Percentiles rank a stretch among this genome's conserved stretches.
phyloP scores from a whole-genome alignment of 2,888 invertebrate genomes.

The Phyllotreta cruciferae region DNA sequence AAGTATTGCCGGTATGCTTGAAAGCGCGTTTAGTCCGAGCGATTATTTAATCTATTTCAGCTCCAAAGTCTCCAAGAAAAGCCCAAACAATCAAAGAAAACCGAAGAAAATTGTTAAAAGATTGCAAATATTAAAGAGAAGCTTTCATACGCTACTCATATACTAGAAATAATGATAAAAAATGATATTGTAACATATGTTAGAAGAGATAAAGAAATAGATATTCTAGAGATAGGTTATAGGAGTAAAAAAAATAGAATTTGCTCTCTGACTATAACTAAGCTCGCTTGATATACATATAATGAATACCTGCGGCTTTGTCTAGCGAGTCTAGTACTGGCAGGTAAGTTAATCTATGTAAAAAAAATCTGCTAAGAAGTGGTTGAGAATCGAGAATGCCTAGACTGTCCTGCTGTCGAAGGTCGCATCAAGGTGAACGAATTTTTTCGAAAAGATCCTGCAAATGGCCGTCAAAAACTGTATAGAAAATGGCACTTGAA shows the following conservation, averaged over 20 bases:
- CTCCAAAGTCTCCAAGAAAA: too few species aligned
- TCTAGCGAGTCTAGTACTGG: conserved; percentile 6
- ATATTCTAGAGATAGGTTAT: background rate
- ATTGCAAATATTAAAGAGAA: too few species aligned
- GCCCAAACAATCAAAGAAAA: too few species aligned
- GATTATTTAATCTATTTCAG: too few species aligned
- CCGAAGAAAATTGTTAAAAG: too few species aligned
- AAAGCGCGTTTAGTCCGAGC: too few species aligned
- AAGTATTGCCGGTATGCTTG: conserved; percentile 6
- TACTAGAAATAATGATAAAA: too few species aligned
- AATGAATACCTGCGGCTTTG: conserved; percentile 6
- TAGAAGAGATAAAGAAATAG: background rate
- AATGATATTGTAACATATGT: too few species aligned
- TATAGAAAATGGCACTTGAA: background rate
- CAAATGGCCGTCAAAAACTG: background rate
- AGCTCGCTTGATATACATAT: background rate
- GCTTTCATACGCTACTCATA: too few species aligned
- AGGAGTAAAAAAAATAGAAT: background rate
- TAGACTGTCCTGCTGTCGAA: conserved; percentile 1
- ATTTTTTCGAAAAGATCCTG: conserved; percentile 8
- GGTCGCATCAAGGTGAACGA: conserved; percentile 6
- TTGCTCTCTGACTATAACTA: background rate
- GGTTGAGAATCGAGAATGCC: conserved; percentile 8
- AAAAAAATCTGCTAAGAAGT: conserved; percentile 7
- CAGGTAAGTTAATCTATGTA: conserved; percentile 4